Percentiles rank a stretch among this genome's conserved stretches.
Conservation (phyloP, 1,140 invertebrate genomes). For the Bombus confusus region DNA sequence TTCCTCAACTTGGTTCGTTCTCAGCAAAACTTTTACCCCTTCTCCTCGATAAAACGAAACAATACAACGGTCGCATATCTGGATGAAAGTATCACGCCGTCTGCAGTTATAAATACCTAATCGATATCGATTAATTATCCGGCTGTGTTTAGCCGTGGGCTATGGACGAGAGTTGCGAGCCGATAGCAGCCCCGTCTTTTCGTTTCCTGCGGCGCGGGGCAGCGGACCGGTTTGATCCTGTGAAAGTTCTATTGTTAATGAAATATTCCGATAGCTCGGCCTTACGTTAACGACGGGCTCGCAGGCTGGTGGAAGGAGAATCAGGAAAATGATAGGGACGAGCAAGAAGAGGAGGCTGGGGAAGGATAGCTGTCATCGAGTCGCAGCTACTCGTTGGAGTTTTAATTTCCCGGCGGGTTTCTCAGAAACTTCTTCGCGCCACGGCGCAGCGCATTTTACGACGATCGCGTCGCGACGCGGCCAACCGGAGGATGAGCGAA, state of each 20-base stretch:
- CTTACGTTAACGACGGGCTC: conserved; percentile 52
- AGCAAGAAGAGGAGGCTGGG: no score
- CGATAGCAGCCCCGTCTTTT: conserved; percentile 1
- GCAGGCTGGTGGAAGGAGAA: not conserved
- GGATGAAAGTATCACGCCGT: not conserved
- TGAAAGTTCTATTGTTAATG: conserved; percentile 45
- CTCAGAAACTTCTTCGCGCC: conserved; percentile 57
- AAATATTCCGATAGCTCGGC: conserved; percentile 58
- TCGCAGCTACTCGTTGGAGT: conserved; percentile 50
- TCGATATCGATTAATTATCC: conserved; percentile 51
- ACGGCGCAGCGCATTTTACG: not conserved
- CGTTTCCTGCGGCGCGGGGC: conserved; percentile 12
- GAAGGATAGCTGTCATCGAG: conserved; percentile 53
- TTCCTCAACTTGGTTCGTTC: no score
- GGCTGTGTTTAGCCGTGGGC: conserved; percentile 20
- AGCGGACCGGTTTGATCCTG: conserved; percentile 2
- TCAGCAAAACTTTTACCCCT: not conserved
- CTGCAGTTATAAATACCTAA: conserved; percentile 29
- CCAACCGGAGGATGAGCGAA: conserved; percentile 14
- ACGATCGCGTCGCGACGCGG: conserved; percentile 2
- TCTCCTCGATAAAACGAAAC: not conserved
- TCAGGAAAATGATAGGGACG: no score
- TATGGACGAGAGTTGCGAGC: conserved; percentile 10
- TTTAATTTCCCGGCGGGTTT: conserved; percentile 69
- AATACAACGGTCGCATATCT: not conserved